Base-by-base conservation (phyloP, 2,797 vertebrate genomes). In the Sebastiscus albofasciatus region DNA sequence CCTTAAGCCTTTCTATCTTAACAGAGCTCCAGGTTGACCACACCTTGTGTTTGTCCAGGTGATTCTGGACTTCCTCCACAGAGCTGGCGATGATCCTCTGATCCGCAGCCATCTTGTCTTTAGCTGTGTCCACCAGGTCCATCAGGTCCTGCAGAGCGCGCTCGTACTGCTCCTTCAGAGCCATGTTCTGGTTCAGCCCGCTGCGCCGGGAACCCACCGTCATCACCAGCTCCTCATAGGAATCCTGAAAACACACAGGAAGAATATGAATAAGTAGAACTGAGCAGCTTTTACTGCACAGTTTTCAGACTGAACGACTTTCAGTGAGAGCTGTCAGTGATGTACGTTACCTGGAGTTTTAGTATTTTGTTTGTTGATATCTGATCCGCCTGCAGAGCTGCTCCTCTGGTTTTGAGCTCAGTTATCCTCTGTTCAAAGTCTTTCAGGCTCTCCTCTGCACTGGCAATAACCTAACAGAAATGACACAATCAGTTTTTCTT, bases 21-120 rank as follows among this genome's bases (percentile, higher is more conserved):
- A 65, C 4, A 33, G 20, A 62, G 27, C 20, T 39, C 11, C 0
- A 36, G 3, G 11, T 26, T 66, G 46, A 75, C 55, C n/a, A 1
- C 56, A 98, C 98, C 96, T 99, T 99, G 71, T 99, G 97, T 85
- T 98, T 99, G 86, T 96, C 94, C 59, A 99, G 95, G 36, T 97
- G 94, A 0, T 85, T 92, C 1, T 90, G 95, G 67, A 99, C 93
- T 77, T 98, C 97, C 18, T 97, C 96, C 67, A 95, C 96, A 46
- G 97, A 97, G 72, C 92, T 95, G 85, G 97, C 97, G 0, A 97
- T 93, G 56, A 96, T 94, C 90, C 97, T 96, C 77, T 97, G 96
- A 88, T 96, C 95, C 1, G 96, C 94, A 29, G 96, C 91, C 96
- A 97, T 97, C 92, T 99, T 99, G 83, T 98, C 97, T 78, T 94